Evolutionary conservation across 2,888 invertebrate genomes (phyloP), one percentile per base, ranked within the genome.

Genomic region (Aspidapion aeneum): DNA sequence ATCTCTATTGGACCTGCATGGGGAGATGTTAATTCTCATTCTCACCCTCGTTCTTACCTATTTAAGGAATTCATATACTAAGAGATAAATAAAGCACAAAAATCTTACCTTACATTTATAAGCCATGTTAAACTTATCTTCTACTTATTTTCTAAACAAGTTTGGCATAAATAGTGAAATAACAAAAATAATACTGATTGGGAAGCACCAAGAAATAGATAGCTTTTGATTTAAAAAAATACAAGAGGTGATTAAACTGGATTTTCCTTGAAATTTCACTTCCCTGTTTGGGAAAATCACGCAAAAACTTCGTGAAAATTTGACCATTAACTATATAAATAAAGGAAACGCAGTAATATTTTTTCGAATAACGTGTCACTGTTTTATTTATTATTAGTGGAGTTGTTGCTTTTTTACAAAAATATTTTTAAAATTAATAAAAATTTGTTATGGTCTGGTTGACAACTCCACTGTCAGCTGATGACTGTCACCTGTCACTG

Each of bases 341-440:
- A 35, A 35, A 35, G 12, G 35, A 35, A 35, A 35, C n/a, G n/a
- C n/a, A n/a, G n/a, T n/a, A n/a, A n/a, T n/a, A n/a, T 35, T 35
- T 35, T 35, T 12, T 35, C 12, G 3, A 35, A 35, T 7, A 35
- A 35, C 35, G 35, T 35, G 35, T 35, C 35, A 35, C 35, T 35
- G 3, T 35, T 35, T n/a, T n/a, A n/a, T n/a, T n/a, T 35, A 3
- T 35, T 35, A 35, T 35, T 55, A 62, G 57, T 60, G 55, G 49
- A 7, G 3, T 35, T 35, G 35, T 35, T 35, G 12, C 12, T 35
- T 35, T 12, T 35, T 35, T 35, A n/a, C n/a, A n/a, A n/a, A n/a
- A n/a, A n/a, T n/a, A n/a, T n/a, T n/a, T n/a, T n/a, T n/a, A n/a
- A n/a, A n/a, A n/a, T n/a, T n/a, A n/a, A n/a, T n/a, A n/a, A n/a